Percentiles rank a stretch among this genome's conserved stretches.
phyloP scores from a whole-genome alignment of 2,888 invertebrate species.

The Melanchra persicariae region DNA sequence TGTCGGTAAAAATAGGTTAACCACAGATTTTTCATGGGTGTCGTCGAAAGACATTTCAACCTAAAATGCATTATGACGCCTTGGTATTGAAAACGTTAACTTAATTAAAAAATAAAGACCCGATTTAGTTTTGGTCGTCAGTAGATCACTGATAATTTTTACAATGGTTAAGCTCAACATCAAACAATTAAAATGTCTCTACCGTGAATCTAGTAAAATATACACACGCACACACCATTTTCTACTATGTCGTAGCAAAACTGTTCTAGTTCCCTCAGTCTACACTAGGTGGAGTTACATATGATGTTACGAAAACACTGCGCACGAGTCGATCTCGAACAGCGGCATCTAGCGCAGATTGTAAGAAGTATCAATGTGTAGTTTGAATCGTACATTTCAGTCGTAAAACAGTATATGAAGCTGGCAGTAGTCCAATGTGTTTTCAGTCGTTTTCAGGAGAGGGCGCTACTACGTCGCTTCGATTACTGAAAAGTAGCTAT shows the following conservation, averaged over 20 bases:
- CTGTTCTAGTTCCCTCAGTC: not conserved
- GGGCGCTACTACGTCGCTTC: conserved; percentile 36
- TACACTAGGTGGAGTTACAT: conserved; percentile 24
- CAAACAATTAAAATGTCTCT: not conserved
- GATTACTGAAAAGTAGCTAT: not conserved
- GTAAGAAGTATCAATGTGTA: conserved; percentile 12
- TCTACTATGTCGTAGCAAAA: not conserved
- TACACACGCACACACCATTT: not conserved
- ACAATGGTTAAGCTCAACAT: not conserved
- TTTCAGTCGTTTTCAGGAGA: conserved; percentile 48
- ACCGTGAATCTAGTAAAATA: not conserved
- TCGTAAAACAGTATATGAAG: conserved; percentile 29
- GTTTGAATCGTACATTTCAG: conserved; percentile 29
- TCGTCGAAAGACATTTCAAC: not conserved
- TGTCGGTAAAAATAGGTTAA: conserved; percentile 18
- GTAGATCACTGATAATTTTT: not conserved
- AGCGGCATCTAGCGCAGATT: conserved; percentile 58
- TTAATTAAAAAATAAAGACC: not conserved
- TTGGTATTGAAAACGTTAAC: not conserved
- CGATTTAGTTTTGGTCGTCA: not conserved
- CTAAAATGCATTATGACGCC: too few species aligned
- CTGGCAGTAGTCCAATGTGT: conserved; percentile 33
- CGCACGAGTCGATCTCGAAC: conserved; percentile 24
- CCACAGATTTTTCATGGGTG: not conserved
- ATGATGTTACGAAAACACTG: conserved; percentile 12